A percentile compares a stretch with the other conserved stretches of the same genome.
Conservation (phyloP, 2,113 vertebrate genomes). For the Pygoscelis adeliae region DNA sequence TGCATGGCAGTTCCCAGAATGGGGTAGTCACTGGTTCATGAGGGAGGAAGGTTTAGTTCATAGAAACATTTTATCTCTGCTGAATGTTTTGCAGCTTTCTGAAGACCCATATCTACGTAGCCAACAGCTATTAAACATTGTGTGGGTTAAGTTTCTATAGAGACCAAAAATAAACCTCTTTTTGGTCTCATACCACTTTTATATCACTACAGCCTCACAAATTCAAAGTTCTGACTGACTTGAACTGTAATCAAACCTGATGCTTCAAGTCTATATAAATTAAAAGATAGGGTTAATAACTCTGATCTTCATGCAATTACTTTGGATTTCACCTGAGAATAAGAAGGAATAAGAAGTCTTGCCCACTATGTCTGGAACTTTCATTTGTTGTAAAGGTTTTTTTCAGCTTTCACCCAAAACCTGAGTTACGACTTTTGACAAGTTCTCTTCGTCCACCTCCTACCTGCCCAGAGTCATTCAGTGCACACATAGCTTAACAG, state of each 20-base stretch:
- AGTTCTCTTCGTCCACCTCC: not conserved
- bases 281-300: not conserved
- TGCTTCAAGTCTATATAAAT: not conserved
- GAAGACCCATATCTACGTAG: not conserved
- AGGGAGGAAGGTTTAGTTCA: not conserved
- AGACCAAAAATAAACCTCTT: not conserved
- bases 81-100: not conserved
- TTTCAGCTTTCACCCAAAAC: not conserved
- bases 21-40: not conserved
- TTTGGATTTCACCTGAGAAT: not conserved
- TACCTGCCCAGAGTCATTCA: not conserved
- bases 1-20: not conserved
- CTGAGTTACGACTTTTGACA: not conserved
- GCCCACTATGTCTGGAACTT: not conserved
- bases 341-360: not conserved
- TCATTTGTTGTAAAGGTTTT: not conserved
- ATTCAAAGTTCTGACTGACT: not conserved
- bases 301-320: not conserved
- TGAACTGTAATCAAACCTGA: not conserved
- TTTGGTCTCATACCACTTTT: not conserved
- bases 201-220: not conserved
- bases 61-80: not conserved
- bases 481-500: not conserved
- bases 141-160: not conserved
- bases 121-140: not conserved